Percentiles rank a stretch among this genome's conserved stretches.
These are phyloP conservation scores for Eulemur coronatus DNA, from an alignment of 2,797 vertebrate species.

Conservation along the genomic window DNA sequence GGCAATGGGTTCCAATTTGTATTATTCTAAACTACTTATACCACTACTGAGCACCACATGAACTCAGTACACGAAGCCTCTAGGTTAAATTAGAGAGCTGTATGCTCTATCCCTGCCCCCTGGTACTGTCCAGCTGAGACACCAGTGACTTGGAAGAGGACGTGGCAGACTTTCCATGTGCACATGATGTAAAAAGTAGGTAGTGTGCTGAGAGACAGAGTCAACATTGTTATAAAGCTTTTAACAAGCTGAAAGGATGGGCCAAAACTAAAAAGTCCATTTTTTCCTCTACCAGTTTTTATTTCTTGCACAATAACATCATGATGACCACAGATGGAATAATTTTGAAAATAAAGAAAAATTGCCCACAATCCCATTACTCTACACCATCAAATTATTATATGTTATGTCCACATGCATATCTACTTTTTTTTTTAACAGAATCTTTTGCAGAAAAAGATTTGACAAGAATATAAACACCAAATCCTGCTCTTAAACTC, in stretches of 20 bases:
- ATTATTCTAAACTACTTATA: background rate
- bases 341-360: slow-evolving; percentile 37
- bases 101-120: background rate
- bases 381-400: background rate
- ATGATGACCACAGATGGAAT: slow-evolving; percentile 23
- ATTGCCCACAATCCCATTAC: background rate
- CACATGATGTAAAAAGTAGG: background rate
- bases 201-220: background rate
- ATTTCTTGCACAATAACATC: background rate
- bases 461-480: background rate
- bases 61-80: background rate
- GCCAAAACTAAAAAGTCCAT: background rate
- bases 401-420: background rate
- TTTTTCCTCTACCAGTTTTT: background rate
- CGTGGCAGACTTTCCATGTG: background rate
- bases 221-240: background rate
- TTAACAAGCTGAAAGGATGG: background rate
- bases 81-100: background rate
- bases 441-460: background rate
- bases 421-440: background rate
- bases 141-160: background rate
- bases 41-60: background rate
- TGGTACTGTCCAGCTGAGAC: background rate
- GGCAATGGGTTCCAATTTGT: background rate
- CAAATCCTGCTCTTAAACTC: background rate